phyloP scores from a whole-genome alignment of 2,888 invertebrate species.

The Luffia ferchaultella region DNA sequence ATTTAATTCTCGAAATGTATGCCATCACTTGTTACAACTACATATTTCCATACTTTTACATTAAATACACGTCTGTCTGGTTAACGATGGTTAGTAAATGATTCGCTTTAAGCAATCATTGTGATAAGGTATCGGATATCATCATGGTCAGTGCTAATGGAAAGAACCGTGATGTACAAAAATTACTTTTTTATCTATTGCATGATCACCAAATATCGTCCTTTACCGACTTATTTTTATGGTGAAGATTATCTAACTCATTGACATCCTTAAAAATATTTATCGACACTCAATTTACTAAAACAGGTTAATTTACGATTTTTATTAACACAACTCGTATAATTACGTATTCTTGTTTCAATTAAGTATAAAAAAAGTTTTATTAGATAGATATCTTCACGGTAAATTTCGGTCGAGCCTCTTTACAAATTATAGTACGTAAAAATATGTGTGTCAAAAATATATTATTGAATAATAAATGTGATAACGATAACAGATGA shows the following conservation, averaged over 20 bases:
- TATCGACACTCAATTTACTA: no score
- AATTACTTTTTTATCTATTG: background rate
- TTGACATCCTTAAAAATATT: no score
- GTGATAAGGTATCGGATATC: slow-evolving; percentile 44
- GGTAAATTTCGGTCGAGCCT: background rate
- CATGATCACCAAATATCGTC: background rate
- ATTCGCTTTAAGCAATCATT: slow-evolving; percentile 20
- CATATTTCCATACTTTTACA: no score
- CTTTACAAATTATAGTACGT: slow-evolving; percentile 52
- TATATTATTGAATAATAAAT: slow-evolving; percentile 65
- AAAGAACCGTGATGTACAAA: background rate
- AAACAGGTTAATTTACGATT: no score
- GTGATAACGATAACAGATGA: slow-evolving; percentile 54
- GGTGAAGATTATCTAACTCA: background rate
- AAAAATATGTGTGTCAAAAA: slow-evolving; percentile 57
- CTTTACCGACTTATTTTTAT: background rate
- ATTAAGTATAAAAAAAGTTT: no score
- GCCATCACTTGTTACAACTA: no score
- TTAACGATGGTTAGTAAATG: background rate
- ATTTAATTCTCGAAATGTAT: no score
- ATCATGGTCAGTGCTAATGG: slow-evolving; percentile 23
- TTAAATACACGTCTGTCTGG: background rate
- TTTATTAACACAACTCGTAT: no score
- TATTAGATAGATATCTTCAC: background rate
- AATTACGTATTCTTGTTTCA: no score